phyloP scores from a whole-genome alignment of 2,888 invertebrate genomes.

The Gerris lacustris region DNA sequence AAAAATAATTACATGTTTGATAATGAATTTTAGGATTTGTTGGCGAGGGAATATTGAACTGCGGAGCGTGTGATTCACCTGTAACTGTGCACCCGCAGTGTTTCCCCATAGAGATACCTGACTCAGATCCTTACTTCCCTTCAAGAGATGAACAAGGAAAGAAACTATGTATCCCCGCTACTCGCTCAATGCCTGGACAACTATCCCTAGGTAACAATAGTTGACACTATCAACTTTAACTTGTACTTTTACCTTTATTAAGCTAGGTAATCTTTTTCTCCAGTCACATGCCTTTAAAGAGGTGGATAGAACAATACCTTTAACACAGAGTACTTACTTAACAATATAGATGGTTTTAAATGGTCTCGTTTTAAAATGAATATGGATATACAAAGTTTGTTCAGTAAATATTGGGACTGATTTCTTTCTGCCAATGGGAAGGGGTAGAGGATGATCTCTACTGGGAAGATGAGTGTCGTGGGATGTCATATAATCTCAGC shows the following conservation, averaged over 20 bases:
- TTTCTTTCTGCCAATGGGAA: too few species aligned
- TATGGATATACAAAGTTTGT: too few species aligned
- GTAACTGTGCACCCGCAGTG: constrained; percentile 42
- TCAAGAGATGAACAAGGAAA: constrained; percentile 36
- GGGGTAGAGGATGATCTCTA: too few species aligned
- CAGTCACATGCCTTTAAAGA: constrained; percentile 41
- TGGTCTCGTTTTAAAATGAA: too few species aligned
- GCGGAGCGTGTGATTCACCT: constrained; percentile 40
- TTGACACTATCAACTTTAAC: too few species aligned
- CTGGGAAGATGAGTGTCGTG: too few species aligned
- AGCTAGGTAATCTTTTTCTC: constrained; percentile 40
- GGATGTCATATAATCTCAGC: too few species aligned
- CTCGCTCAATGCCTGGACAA: constrained; percentile 39
- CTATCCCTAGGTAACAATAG: constrained; percentile 38
- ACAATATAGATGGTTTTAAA: too few species aligned
- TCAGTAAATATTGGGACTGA: too few species aligned
- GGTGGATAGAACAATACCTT: constrained; percentile 32
- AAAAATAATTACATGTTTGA: too few species aligned
- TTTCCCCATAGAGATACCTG: constrained; percentile 42
- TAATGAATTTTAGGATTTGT: constrained; percentile 37
- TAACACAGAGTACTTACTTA: too few species aligned
- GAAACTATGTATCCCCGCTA: constrained; percentile 43
- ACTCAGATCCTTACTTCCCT: constrained; percentile 43
- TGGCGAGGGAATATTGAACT: constrained; percentile 39
- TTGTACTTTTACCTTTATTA: too few species aligned